Evolutionary conservation across 1,140 invertebrate genomes (phyloP).

Genomic region (Ctenoplectra terminalis): DNA sequence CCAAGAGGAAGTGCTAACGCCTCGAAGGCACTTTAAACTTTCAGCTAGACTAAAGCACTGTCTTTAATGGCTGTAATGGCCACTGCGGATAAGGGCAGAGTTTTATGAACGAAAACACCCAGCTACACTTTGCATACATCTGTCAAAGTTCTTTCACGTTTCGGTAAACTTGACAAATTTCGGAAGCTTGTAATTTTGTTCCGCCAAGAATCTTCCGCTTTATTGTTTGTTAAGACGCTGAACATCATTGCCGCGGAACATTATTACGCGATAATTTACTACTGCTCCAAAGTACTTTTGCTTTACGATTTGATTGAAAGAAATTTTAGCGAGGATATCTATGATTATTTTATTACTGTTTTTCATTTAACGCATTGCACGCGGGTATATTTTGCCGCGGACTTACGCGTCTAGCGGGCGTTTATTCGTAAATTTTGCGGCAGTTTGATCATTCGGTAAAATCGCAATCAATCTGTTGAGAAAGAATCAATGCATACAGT

Average conservation of each 20-base stretch:
- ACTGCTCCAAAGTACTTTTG: too few relatives aligned
- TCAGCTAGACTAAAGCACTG: conserved; percentile 39
- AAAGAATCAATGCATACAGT: too few relatives aligned
- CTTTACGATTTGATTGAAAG: too few relatives aligned
- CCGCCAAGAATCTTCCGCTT: neutral
- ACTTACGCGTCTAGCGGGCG: too few relatives aligned
- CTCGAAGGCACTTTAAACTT: conserved; percentile 64
- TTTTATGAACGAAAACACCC: conserved; percentile 22
- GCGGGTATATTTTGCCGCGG: too few relatives aligned
- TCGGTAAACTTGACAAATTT: neutral
- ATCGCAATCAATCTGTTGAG: too few relatives aligned
- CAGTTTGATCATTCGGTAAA: too few relatives aligned
- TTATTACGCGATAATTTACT: neutral
- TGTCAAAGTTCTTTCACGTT: neutral
- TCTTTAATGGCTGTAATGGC: conserved; percentile 47
- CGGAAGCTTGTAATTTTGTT: neutral
- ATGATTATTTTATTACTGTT: too few relatives aligned
- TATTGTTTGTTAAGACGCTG: neutral
- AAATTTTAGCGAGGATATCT: too few relatives aligned
- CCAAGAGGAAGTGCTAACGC: conserved; percentile 39
- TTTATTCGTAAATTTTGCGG: too few relatives aligned
- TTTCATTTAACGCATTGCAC: neutral
- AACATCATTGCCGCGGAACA: neutral
- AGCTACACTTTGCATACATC: neutral
- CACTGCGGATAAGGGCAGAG: conserved; percentile 9